phyloP scores from a whole-genome alignment of 2,888 invertebrate species.

The Cylindroiulus punctatus region DNA sequence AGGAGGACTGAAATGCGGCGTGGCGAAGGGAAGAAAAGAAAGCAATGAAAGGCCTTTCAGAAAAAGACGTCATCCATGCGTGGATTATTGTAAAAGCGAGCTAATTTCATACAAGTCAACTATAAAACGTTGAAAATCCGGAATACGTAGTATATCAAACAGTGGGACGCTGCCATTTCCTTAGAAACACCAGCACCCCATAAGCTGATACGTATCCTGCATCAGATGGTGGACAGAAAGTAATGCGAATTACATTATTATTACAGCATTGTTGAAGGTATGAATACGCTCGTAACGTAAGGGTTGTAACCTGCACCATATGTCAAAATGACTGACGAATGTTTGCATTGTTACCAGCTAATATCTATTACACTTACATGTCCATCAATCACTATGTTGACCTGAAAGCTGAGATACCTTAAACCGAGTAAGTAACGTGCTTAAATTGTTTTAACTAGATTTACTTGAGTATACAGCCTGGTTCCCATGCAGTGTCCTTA shows the following conservation, averaged over 20 bases:
- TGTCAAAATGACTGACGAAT: neutral
- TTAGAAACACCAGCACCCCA: neutral
- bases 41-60: neutral
- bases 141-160: conserved; percentile 24
- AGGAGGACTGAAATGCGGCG: conserved; percentile 8
- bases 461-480: too few relatives aligned
- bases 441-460: too few relatives aligned
- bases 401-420: too few relatives aligned
- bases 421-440: too few relatives aligned
- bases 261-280: neutral
- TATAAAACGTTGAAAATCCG: conserved; percentile 24
- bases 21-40: neutral
- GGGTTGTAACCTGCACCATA: neutral
- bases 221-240: neutral
- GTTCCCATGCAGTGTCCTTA: too few relatives aligned
- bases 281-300: neutral
- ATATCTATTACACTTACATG: neutral
- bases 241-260: conserved; percentile 11
- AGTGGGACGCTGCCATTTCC: conserved; percentile 34
- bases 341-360: neutral
- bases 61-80: conserved; percentile 31
- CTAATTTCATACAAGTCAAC: conserved; percentile 30
- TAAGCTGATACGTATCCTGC: neutral
- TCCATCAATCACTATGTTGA: too few relatives aligned
- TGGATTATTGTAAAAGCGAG: conserved; percentile 22